Evolutionary conservation across 2,797 vertebrate species (phyloP).

Genomic region (Ptychadena robeensis): DNA sequence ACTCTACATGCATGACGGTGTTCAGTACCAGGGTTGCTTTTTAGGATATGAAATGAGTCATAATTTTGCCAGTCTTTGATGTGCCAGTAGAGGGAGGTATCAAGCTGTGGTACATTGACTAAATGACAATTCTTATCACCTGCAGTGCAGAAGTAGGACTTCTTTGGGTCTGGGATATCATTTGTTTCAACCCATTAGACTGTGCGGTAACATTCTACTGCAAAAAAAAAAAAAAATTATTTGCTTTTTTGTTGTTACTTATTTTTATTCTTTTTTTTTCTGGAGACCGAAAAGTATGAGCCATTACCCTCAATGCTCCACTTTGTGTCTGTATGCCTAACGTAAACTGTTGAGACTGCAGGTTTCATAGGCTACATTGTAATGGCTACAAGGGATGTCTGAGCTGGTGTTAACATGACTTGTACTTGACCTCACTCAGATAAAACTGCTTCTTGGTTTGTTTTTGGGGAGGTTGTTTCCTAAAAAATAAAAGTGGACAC

Average conservation of each 20-base stretch:
- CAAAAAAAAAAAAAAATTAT: conserved; percentile 36
- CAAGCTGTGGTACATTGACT: conserved; percentile 23
- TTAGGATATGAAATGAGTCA: conserved; percentile 33
- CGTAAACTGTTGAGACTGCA: neutral
- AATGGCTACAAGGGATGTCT: conserved; percentile 1
- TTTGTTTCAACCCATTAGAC: conserved; percentile 40
- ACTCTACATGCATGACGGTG: neutral
- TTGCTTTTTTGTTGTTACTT: neutral
- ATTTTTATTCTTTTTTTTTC: conserved; percentile 6
- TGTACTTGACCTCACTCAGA: neutral
- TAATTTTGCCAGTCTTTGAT: conserved; percentile 45
- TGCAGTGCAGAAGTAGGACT: conserved; percentile 57
- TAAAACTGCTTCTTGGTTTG: neutral
- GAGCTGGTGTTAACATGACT: conserved; percentile 11
- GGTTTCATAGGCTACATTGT: conserved; percentile 19
- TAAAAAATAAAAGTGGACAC: neutral
- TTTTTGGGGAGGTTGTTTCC: neutral
- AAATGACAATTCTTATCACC: conserved; percentile 42
- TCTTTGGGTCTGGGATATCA: conserved; percentile 29
- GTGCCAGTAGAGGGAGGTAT: conserved; percentile 45
- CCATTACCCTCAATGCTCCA: neutral
- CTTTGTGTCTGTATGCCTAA: neutral
- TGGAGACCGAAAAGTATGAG: conserved; percentile 22
- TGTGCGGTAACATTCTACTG: conserved; percentile 48
- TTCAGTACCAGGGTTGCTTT: conserved; percentile 22